These are phyloP conservation scores for Caligus rogercresseyi DNA, from an alignment of 1,140 invertebrate genomes.

Conservation along the genomic window DNA sequence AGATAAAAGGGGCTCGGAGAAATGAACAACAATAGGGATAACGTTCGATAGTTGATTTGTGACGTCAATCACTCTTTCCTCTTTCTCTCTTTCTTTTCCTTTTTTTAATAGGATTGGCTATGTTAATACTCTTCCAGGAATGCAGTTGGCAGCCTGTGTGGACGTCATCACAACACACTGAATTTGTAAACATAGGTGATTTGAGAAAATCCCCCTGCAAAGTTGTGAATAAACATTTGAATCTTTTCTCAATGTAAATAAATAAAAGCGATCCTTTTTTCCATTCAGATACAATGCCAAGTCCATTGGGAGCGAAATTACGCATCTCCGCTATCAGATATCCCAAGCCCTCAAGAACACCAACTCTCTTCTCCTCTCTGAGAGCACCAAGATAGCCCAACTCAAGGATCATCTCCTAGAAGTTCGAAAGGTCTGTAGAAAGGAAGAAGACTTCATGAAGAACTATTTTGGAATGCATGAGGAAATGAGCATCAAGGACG, in stretches of 20 bases:
- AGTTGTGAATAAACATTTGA: no score
- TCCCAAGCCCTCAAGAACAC: neutral
- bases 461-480: neutral
- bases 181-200: no score
- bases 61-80: no score
- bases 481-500: neutral
- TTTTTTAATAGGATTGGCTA: no score
- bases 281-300: neutral
- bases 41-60: no score
- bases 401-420: conserved; percentile 10
- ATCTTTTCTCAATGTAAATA: neutral
- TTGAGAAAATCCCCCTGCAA: no score
- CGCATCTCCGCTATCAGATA: neutral
- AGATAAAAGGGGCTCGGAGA: no score
- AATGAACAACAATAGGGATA: no score
- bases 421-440: conserved; percentile 1
- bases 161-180: no score
- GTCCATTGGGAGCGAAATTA: neutral
- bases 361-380: neutral
- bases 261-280: neutral
- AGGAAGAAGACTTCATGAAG: neutral
- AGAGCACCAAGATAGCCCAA: conserved; percentile 7
- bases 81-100: no score
- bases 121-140: no score
- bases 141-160: no score